A percentile compares a stretch with the other conserved stretches of the same genome.
These are phyloP conservation scores for Gasteruption jaculator DNA, from an alignment of 2,888 invertebrate genomes.

Conservation along the genomic window DNA sequence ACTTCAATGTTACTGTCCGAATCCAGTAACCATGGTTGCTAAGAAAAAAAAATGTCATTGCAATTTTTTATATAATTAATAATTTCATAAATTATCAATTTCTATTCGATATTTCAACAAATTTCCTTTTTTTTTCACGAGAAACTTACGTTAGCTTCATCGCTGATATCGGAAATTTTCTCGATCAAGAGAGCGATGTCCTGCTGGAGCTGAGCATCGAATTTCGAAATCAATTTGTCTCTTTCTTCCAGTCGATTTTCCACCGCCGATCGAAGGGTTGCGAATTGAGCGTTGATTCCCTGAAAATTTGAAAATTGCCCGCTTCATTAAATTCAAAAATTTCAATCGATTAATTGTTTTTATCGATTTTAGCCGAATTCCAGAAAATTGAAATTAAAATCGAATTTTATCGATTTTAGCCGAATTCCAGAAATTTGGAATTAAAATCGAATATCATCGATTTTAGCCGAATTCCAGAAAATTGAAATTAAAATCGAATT, in stretches of 20 bases:
- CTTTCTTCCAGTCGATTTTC: conserved; percentile 68
- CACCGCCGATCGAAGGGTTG: conserved; percentile 64
- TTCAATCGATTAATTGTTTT: background rate
- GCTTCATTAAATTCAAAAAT: background rate
- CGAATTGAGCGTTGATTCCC: conserved; percentile 62
- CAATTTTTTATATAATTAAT: background rate
- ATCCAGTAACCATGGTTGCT: conserved; percentile 75
- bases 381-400: no score
- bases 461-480: background rate
- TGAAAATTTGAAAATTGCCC: no score
- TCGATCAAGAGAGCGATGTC: conserved; percentile 72
- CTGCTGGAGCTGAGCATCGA: conserved; percentile 70
- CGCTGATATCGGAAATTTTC: conserved; percentile 69
- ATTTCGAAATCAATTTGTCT: conserved; percentile 64
- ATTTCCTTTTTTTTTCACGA: background rate
- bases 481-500: no score
- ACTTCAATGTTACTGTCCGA: conserved; percentile 66
- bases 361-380: background rate
- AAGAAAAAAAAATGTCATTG: conserved; percentile 19
- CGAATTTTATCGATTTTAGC: no score
- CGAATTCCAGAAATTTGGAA: background rate
- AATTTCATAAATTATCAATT: background rate
- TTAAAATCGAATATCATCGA: conserved; percentile 1
- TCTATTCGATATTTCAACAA: background rate
- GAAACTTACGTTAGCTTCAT: conserved; percentile 63